These are phyloP conservation scores for Odontophorus gujanensis DNA, from an alignment of 2,113 vertebrate species.

Conservation along the genomic window DNA sequence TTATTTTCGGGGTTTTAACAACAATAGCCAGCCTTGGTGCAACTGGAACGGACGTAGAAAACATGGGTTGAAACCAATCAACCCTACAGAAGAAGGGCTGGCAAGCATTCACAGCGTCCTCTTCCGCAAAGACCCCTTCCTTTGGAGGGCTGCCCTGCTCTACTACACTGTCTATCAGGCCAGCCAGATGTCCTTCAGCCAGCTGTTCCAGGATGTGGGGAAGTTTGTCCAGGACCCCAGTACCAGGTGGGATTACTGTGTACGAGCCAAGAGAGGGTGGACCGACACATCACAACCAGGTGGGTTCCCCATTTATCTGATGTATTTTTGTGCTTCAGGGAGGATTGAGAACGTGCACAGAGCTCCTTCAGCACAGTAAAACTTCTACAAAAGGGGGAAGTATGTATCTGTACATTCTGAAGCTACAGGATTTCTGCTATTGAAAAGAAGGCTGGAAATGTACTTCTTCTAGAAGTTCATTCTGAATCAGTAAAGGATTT, in stretches of 20 bases:
- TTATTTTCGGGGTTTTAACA: conserved; percentile 92
- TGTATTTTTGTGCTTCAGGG: neutral
- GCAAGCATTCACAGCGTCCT: conserved; percentile 95
- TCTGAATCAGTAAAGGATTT: neutral
- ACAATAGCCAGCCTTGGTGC: conserved; percentile 91
- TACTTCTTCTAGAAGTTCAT: neutral
- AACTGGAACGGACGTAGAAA: conserved; percentile 81
- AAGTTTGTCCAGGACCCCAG: conserved; percentile 89
- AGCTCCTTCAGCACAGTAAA: neutral
- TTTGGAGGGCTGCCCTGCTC: conserved; percentile 95
- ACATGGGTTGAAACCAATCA: conserved; percentile 87
- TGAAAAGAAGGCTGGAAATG: neutral
- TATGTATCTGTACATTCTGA: fast-evolving
- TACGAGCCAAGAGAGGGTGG: conserved; percentile 95
- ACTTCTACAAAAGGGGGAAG: neutral
- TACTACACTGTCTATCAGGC: conserved; percentile 94
- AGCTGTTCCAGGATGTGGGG: conserved; percentile 88
- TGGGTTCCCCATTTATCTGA: conserved; percentile 11
- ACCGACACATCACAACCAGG: conserved; percentile 89
- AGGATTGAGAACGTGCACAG: neutral
- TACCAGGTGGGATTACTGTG: conserved; percentile 95
- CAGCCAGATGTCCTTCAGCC: conserved; percentile 87
- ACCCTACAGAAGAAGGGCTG: conserved; percentile 94
- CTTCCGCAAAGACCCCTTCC: conserved; percentile 89
- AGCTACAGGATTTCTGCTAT: neutral